These are phyloP conservation scores for Actinia equina DNA, from an alignment of 64 coral and sea anemone genomes.

Conservation along the genomic window DNA sequence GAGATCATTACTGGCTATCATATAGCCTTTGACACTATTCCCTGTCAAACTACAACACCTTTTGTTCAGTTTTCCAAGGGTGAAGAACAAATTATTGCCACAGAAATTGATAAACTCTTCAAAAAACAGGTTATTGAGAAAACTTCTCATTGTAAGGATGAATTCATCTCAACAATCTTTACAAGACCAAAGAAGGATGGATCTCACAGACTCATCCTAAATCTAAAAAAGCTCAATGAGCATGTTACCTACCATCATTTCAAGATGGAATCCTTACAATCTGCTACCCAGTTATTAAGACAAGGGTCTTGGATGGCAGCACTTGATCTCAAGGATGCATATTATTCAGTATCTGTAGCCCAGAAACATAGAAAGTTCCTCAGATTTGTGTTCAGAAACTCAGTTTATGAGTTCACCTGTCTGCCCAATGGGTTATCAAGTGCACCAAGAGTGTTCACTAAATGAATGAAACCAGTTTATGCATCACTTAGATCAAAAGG, in stretches of 20 bases:
- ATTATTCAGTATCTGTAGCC: too few relatives aligned
- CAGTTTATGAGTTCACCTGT: too few relatives aligned
- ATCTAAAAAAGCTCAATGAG: slow-evolving; percentile 61
- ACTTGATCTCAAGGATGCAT: slow-evolving; percentile 56
- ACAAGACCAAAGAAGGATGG: slow-evolving; percentile 63
- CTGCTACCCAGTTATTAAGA: slow-evolving; percentile 27
- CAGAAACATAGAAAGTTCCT: too few relatives aligned
- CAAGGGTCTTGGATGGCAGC: slow-evolving; percentile 46
- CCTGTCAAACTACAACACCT: too few relatives aligned
- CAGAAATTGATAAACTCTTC: slow-evolving; percentile 45
- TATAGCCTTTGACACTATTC: too few relatives aligned
- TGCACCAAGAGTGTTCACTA: too few relatives aligned
- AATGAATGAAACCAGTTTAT: too few relatives aligned
- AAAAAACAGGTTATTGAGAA: slow-evolving; percentile 47
- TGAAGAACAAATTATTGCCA: slow-evolving; percentile 13
- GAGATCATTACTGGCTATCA: too few relatives aligned
- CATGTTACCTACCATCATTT: slow-evolving; percentile 52
- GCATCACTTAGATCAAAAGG: too few relatives aligned
- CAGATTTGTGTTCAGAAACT: too few relatives aligned
- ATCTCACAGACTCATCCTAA: slow-evolving; percentile 54
- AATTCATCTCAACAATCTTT: slow-evolving; percentile 44
- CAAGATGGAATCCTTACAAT: slow-evolving; percentile 55
- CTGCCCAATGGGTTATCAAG: too few relatives aligned
- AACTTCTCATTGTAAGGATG: slow-evolving; percentile 2
- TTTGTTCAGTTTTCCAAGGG: slow-evolving; percentile 17